phyloP scores from a whole-genome alignment of 2,113 vertebrate species.

The Bagarius yarrelli region DNA sequence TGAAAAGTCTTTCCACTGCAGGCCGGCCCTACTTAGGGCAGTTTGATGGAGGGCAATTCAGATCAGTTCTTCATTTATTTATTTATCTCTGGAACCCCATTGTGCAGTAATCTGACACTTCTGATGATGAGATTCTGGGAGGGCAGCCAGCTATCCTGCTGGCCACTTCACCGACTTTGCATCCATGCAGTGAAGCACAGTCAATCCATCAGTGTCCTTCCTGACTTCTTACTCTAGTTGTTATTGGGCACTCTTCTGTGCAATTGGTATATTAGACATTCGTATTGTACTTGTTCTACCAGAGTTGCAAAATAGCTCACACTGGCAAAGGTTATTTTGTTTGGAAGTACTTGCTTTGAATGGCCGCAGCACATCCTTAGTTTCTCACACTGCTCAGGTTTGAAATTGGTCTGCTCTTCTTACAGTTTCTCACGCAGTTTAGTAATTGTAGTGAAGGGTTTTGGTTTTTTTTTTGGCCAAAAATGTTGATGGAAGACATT shows the following conservation, averaged over 20 bases:
- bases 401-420: no score
- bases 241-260: slow-evolving; percentile 4
- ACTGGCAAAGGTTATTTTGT: no score
- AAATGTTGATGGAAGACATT: no score
- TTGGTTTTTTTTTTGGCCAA: no score
- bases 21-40: slow-evolving; percentile 21
- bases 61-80: slow-evolving; percentile 43
- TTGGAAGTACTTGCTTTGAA: no score
- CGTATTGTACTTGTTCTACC: not conserved
- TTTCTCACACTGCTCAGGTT: no score
- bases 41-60: slow-evolving; percentile 31
- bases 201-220: slow-evolving; percentile 14
- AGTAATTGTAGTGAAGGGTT: no score
- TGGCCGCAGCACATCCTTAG: no score
- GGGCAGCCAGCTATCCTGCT: slow-evolving; percentile 43
- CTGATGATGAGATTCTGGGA: slow-evolving; percentile 41
- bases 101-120: slow-evolving; percentile 46
- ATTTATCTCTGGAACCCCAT: slow-evolving; percentile 29
- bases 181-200: not conserved
- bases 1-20: not conserved
- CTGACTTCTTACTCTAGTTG: not conserved
- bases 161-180: slow-evolving; percentile 33
- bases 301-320: not conserved
- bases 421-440: no score
- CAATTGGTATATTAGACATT: not conserved